Conservation (phyloP, 2,888 invertebrate genomes). For the Brenthis hecate region DNA sequence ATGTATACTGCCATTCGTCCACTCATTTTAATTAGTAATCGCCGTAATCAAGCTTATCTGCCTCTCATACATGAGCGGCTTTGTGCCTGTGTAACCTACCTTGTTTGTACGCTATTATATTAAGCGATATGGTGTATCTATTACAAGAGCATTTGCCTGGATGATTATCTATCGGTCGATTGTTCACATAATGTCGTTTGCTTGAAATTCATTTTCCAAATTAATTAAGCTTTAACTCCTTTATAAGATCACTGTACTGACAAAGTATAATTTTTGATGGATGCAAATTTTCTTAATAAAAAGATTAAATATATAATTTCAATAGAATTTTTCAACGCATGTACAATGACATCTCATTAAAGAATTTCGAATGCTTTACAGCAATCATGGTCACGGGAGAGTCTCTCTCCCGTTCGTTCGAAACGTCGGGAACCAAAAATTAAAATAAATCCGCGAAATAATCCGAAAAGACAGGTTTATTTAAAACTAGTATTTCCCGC, state of each 20-base stretch:
- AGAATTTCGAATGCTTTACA: too few relatives aligned
- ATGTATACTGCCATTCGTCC: not conserved
- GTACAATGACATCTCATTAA: too few relatives aligned
- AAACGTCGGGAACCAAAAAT: too few relatives aligned
- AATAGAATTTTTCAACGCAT: too few relatives aligned
- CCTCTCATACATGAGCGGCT: constrained; percentile 25
- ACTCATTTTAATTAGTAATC: constrained; percentile 25
- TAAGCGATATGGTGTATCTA: constrained; percentile 14
- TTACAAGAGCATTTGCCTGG: constrained; percentile 23
- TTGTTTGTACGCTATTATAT: constrained; percentile 28
- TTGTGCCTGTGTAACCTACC: constrained; percentile 25
- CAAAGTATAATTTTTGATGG: not conserved
- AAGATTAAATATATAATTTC: too few relatives aligned
- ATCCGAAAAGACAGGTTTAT: too few relatives aligned
- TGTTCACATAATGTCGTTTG: constrained; percentile 4
- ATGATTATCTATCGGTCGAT: constrained; percentile 16
- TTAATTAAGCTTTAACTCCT: not conserved
- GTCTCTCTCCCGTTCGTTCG: too few relatives aligned
- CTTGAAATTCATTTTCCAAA: not conserved
- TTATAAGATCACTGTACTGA: too few relatives aligned
- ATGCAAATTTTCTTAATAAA: too few relatives aligned
- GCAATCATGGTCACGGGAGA: too few relatives aligned
- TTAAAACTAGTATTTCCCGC: too few relatives aligned
- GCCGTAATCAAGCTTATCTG: constrained; percentile 29
- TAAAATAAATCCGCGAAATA: too few relatives aligned